These are phyloP conservation scores for Galemys pyrenaicus DNA, from an alignment of 2,113 vertebrate species.

Conservation along the genomic window DNA sequence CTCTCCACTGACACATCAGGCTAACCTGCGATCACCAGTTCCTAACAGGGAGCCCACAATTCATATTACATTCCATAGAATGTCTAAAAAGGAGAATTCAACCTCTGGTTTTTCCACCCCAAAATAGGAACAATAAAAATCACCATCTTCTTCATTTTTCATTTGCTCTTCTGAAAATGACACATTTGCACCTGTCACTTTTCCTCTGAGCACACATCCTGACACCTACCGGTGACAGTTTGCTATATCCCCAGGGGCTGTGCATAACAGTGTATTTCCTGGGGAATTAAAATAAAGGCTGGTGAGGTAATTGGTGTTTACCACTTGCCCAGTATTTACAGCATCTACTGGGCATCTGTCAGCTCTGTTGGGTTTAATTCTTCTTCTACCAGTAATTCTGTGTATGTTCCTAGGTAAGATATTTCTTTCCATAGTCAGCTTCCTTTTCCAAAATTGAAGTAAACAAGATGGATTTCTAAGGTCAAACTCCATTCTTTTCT, in stretches of 20 bases:
- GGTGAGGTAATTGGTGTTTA: neutral
- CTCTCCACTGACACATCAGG: neutral
- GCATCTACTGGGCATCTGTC: neutral
- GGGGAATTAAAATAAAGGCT: neutral
- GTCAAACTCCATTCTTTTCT: neutral
- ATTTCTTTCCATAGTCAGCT: neutral
- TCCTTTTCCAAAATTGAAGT: neutral
- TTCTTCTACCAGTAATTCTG: neutral
- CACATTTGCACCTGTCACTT: neutral
- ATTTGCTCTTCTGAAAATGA: conserved; percentile 47
- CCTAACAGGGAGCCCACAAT: neutral
- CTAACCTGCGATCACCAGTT: neutral
- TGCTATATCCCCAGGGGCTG: neutral
- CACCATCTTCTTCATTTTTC: neutral
- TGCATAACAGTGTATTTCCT: neutral
- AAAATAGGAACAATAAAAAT: neutral
- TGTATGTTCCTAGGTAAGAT: neutral
- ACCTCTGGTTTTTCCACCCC: neutral
- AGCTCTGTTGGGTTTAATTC: neutral
- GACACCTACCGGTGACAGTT: neutral
- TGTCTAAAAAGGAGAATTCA: neutral
- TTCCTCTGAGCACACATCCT: neutral
- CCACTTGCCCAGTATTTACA: neutral
- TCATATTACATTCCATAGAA: neutral
- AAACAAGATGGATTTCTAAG: neutral